phyloP scores from a whole-genome alignment of 1,140 invertebrate species.

The Drosophila pandora region DNA sequence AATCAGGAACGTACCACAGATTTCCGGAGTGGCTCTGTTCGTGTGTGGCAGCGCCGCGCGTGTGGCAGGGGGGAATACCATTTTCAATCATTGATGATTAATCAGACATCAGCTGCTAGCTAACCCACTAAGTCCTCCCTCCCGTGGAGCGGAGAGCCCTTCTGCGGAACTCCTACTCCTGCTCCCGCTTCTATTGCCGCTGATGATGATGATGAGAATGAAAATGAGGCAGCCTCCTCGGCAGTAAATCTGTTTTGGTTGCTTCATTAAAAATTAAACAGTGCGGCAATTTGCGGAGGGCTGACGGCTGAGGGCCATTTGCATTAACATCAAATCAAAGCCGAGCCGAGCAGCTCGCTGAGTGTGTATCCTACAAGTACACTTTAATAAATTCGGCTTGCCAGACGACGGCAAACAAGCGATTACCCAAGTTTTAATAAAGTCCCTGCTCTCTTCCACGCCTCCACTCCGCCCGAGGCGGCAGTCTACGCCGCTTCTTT shows the following conservation, averaged over 20 bases:
- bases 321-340: constrained; percentile 77
- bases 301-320: constrained; percentile 43
- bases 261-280: constrained; percentile 73
- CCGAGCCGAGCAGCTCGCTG: constrained; percentile 14
- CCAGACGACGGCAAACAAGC: constrained; percentile 24
- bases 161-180: not conserved
- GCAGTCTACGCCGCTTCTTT: not conserved
- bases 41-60: not conserved
- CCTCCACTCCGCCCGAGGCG: not conserved
- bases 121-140: constrained; percentile 6
- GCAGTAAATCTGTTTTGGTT: constrained; percentile 75
- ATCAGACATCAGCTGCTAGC: constrained; percentile 60
- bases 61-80: constrained; percentile 15
- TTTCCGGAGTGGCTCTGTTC: constrained; percentile 25
- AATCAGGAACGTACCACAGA: constrained; percentile 59
- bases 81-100: constrained; percentile 78
- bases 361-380: constrained; percentile 26
- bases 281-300: constrained; percentile 42
- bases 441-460: constrained; percentile 20
- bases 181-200: no score
- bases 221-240: constrained; percentile 30
- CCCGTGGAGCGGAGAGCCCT: not conserved
- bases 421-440: constrained; percentile 67
- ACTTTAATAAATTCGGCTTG: constrained; percentile 63
- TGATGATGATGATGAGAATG: constrained; percentile 42